Percentiles rank a stretch among this genome's conserved stretches.
Conservation (phyloP, 2,888 invertebrate species). For the Horisme vitalbata region DNA sequence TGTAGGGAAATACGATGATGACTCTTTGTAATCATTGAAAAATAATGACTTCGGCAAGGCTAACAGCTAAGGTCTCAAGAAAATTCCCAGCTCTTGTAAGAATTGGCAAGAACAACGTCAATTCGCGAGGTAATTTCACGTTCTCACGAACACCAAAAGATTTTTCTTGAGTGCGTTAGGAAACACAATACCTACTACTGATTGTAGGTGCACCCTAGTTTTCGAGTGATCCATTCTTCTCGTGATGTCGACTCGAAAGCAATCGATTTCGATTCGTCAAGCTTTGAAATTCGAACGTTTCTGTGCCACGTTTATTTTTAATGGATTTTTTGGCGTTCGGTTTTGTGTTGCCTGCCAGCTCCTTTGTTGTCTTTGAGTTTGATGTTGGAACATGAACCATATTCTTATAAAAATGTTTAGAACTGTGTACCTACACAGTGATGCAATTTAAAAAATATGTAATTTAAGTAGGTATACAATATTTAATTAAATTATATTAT, state of each 20-base stretch:
- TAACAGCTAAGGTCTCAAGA: slow-evolving; percentile 7
- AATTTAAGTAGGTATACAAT: too few species aligned
- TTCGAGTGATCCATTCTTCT: slow-evolving; percentile 28
- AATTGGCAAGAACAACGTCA: slow-evolving; percentile 26
- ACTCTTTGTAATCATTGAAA: background rate
- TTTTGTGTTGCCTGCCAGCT: slow-evolving; percentile 33
- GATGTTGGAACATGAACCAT: slow-evolving; percentile 9
- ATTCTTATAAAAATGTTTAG: too few species aligned
- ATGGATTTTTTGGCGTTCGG: slow-evolving; percentile 28
- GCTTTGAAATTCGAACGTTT: slow-evolving; percentile 59
- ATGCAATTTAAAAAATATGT: too few species aligned
- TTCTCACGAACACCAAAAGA: slow-evolving; percentile 53
- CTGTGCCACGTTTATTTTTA: slow-evolving; percentile 45
- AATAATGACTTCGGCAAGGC: slow-evolving; percentile 6
- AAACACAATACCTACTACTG: slow-evolving; percentile 37
- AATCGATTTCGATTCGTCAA: slow-evolving; percentile 61
- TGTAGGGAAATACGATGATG: too few species aligned
- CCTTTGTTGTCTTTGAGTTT: slow-evolving; percentile 19
- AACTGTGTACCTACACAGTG: too few species aligned
- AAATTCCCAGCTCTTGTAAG: slow-evolving; percentile 29
- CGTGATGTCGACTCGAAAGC: slow-evolving; percentile 49
- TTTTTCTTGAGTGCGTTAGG: slow-evolving; percentile 38
- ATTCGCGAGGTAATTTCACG: slow-evolving; percentile 38
- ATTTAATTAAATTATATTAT: too few species aligned
- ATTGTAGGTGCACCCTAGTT: slow-evolving; percentile 50